These are phyloP conservation scores for Druon quercuslanigerum DNA, from an alignment of 1,140 invertebrate species.

Conservation along the genomic window DNA sequence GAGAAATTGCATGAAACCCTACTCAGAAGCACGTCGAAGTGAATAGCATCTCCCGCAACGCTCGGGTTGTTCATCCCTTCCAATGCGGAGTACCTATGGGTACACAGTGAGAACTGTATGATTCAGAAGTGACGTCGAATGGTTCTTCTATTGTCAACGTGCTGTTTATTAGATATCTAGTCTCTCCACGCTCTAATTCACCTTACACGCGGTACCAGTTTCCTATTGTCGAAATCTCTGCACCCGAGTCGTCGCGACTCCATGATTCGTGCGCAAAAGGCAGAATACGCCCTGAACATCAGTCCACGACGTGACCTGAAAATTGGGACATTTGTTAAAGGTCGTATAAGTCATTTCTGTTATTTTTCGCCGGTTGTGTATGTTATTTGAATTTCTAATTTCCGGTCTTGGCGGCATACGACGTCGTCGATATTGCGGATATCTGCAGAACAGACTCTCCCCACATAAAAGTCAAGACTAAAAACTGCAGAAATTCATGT, in stretches of 20 bases:
- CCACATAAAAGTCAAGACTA: too few species aligned
- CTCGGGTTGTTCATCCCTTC: conserved; percentile 52
- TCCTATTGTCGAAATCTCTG: conserved; percentile 47
- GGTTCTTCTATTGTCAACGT: conserved; percentile 70
- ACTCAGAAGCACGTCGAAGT: conserved; percentile 35
- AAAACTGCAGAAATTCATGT: too few species aligned
- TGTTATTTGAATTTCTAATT: too few species aligned
- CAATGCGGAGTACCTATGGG: conserved; percentile 49
- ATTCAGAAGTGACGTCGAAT: conserved; percentile 70
- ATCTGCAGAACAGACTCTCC: too few species aligned
- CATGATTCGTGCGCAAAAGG: conserved; percentile 43
- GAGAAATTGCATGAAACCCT: conserved; percentile 31
- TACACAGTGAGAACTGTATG: conserved; percentile 60
- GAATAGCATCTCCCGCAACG: conserved; percentile 46
- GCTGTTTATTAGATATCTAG: conserved; percentile 75
- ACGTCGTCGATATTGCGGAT: too few species aligned
- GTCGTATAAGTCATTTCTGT: too few species aligned
- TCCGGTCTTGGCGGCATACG: too few species aligned
- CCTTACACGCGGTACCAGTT: conserved; percentile 49
- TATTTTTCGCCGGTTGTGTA: too few species aligned
- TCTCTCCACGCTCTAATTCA: conserved; percentile 60
- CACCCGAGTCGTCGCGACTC: conserved; percentile 40
- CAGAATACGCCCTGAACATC: conserved; percentile 31
- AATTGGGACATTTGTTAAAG: too few species aligned
- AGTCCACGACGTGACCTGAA: neutral